Evolutionary conservation across 2,113 vertebrate species (phyloP).

Genomic region (Protomyctophum bolini): DNA sequence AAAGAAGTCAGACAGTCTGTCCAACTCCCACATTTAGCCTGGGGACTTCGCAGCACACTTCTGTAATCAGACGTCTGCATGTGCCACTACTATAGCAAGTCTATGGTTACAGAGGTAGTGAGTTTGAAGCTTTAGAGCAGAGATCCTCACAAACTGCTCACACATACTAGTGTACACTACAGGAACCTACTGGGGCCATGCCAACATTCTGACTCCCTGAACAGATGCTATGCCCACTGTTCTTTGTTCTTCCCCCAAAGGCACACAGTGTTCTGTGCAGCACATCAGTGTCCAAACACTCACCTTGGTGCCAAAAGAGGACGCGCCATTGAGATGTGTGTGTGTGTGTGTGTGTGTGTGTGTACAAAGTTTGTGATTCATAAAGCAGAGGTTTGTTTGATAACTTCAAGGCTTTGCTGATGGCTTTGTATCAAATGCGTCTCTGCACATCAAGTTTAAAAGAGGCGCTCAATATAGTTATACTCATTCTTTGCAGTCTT

Average conservation of each 20-base stretch:
- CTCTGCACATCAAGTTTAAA: slow-evolving; percentile 15
- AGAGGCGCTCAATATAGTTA: slow-evolving; percentile 8
- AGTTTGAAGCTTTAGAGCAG: slow-evolving; percentile 32
- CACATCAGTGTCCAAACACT: slow-evolving; percentile 32
- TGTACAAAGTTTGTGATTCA: background rate
- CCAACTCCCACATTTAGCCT: background rate
- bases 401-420: slow-evolving; percentile 2
- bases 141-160: slow-evolving; percentile 26
- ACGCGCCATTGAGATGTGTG: background rate
- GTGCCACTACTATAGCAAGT: too few relatives aligned
- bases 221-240: slow-evolving; percentile 50
- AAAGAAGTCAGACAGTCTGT: slow-evolving; percentile 10
- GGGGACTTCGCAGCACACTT: slow-evolving; percentile 10
- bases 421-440: slow-evolving; percentile 3
- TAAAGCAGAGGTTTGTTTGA: background rate
- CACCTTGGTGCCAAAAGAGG: slow-evolving; percentile 30
- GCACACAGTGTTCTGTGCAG: slow-evolving; percentile 1
- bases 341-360: too few relatives aligned
- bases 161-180: background rate
- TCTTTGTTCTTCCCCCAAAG: slow-evolving; percentile 39
- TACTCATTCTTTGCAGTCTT: background rate
- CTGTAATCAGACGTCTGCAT: slow-evolving; percentile 14
- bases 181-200: slow-evolving; percentile 38
- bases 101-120: background rate
- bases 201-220: slow-evolving; percentile 39